Base-by-base conservation (phyloP, 1,140 invertebrate genomes). In the Camponotus pennsylvanicus region DNA sequence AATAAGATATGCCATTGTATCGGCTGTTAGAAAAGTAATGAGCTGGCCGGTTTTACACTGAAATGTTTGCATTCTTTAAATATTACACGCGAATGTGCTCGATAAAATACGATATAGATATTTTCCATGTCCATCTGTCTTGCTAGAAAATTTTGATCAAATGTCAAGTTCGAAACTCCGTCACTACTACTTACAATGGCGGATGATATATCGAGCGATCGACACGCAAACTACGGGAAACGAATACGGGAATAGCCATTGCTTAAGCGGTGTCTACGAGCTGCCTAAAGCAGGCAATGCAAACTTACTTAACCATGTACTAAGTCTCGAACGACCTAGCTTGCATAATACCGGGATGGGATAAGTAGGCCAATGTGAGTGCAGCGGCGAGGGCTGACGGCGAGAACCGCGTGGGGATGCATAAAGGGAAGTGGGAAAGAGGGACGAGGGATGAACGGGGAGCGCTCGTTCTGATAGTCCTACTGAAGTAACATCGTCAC, bases 281-380 rank as follows among this genome's bases (percentile, higher is more conserved):
- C 86, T 92, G 90, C 89, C 80, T 80, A 73, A 79, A 89, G 78
- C 92, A 91, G 80, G n/a, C 77, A 90, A 67, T 55, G 85, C 86
- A 89, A 92, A 92, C 88, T 92, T 91, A 88, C 87, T 82, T 89
- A 88, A 77, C 55, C 77, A 45, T 70, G 85, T 71, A 83, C 69
- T 57, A 77, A 89, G 71, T 90, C 86, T 89, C 66, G 78, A 85
- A 69, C 84, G 77, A 86, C 82, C 63, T 66, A 77, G 73, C 79
- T 88, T 87, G 85, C 86, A 90, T 90, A 92, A 92, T 92, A 86
- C n/a, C 42, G 85, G 42, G 42, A 75, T 55, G n/a, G 83, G 40
- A 78, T 83, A 86, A 86, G 69, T 86, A 82, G 85, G 79, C 45
- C 79, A 82, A 42, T 73, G 69, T 69, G 59, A 67, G 69, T 69